phyloP scores from a whole-genome alignment of 2,113 vertebrate genomes.

The Phalacrocorax carbo region DNA sequence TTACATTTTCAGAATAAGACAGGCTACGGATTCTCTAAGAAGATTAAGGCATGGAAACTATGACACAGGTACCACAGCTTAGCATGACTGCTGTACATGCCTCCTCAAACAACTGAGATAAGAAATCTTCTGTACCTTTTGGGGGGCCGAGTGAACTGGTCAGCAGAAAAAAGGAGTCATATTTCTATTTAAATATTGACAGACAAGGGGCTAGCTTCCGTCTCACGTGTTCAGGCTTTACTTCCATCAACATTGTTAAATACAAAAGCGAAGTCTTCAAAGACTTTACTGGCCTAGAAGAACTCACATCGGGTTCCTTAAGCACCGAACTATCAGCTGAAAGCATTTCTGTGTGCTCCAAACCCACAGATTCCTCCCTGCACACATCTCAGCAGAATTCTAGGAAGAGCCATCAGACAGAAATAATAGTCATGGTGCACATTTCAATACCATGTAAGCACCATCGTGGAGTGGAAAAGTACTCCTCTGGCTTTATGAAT shows the following conservation, averaged over 20 bases:
- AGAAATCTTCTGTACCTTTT: neutral
- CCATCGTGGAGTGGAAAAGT: neutral
- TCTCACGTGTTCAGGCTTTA: neutral
- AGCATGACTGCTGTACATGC: neutral
- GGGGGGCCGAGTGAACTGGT: neutral
- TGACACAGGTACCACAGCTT: neutral
- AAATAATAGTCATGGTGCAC: fast-evolving
- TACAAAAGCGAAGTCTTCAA: neutral
- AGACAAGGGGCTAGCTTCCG: neutral
- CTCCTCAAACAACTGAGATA: neutral
- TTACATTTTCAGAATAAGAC: neutral
- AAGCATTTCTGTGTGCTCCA: neutral
- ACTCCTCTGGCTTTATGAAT: fast-evolving
- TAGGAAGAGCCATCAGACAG: neutral
- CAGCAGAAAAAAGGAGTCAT: neutral
- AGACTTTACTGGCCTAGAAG: neutral
- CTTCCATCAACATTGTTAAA: neutral
- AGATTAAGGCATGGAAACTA: neutral
- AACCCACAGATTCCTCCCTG: neutral
- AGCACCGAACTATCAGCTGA: neutral
- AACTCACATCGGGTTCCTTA: neutral
- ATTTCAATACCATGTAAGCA: fast-evolving
- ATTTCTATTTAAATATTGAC: neutral
- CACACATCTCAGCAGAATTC: neutral
- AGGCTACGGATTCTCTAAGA: neutral